phyloP scores from a whole-genome alignment of 1,140 invertebrate genomes.

The Idris sp. region DNA sequence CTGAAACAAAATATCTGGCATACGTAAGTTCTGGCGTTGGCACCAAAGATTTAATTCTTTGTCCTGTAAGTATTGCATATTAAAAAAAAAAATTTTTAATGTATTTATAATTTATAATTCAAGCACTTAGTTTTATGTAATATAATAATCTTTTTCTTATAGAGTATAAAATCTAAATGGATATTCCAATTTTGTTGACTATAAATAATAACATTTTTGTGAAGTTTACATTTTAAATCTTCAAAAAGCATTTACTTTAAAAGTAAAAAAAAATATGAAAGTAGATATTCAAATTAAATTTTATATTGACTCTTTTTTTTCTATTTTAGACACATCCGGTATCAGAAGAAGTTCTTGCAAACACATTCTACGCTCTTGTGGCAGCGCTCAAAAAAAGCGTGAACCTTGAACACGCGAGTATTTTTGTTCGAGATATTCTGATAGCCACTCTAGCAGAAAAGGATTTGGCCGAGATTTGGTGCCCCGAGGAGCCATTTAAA shows the following conservation, averaged over 20 bases:
- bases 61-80: conserved; percentile 80
- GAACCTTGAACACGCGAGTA: conserved; percentile 77
- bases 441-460: conserved; percentile 87
- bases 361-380: conserved; percentile 89
- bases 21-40: conserved; percentile 87
- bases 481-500: conserved; percentile 85
- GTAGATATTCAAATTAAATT: no score
- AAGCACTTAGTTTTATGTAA: no score
- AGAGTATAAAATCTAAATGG: no score
- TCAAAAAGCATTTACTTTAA: no score
- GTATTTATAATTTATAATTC: neutral
- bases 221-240: no score
- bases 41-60: conserved; percentile 88
- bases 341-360: conserved; percentile 82
- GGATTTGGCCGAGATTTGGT: conserved; percentile 91
- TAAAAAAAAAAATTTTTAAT: no score
- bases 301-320: no score
- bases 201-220: no score
- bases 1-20: conserved; percentile 83
- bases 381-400: conserved; percentile 82
- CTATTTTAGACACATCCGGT: conserved; percentile 89
- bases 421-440: conserved; percentile 93
- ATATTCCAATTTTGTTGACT: no score
- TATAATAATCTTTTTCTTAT: no score
- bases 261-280: no score